phyloP scores from a whole-genome alignment of 1,140 invertebrate species.

The Globodera ellingtonae region DNA sequence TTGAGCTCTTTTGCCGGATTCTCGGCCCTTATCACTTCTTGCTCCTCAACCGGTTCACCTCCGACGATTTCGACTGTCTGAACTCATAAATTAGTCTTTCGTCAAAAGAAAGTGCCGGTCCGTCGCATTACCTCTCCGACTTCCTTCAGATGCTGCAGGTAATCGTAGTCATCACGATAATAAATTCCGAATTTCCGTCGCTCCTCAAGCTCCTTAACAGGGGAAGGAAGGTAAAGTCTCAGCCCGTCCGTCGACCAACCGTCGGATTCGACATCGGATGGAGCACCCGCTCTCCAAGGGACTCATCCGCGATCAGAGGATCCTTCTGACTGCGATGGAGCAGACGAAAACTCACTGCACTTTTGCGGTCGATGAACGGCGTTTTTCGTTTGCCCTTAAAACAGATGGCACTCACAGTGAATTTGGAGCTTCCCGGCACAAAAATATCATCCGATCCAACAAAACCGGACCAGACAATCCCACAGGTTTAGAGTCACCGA shows the following conservation, averaged over 20 bases:
- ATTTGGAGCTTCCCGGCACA: no score
- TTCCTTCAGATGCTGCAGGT: conserved; percentile 83
- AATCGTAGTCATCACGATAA: conserved; percentile 93
- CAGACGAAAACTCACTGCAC: conserved; percentile 85
- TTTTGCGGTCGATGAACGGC: conserved; percentile 84
- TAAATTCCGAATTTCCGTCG: conserved; percentile 88
- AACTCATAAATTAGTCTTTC: conserved; percentile 17
- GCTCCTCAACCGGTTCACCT: conserved; percentile 38
- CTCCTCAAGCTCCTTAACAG: conserved; percentile 71
- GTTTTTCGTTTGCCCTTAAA: conserved; percentile 70
- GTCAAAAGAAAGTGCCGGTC: not conserved
- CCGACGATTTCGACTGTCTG: conserved; percentile 66
- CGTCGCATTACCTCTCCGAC: conserved; percentile 58
- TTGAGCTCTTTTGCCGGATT: conserved; percentile 70
- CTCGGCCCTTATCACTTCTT: conserved; percentile 51
- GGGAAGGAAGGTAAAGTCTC: conserved; percentile 76
- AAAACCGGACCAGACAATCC: no score
- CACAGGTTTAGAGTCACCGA: no score
- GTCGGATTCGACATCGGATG: conserved; percentile 66
- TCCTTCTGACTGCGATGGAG: conserved; percentile 89
- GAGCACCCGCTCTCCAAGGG: conserved; percentile 82
- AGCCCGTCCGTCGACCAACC: conserved; percentile 83
- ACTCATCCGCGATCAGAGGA: conserved; percentile 83
- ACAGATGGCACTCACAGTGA: no score
- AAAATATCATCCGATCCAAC: no score